Evolutionary conservation across 2,113 vertebrate genomes (phyloP).

Genomic region (Plotosus lineatus): DNA sequence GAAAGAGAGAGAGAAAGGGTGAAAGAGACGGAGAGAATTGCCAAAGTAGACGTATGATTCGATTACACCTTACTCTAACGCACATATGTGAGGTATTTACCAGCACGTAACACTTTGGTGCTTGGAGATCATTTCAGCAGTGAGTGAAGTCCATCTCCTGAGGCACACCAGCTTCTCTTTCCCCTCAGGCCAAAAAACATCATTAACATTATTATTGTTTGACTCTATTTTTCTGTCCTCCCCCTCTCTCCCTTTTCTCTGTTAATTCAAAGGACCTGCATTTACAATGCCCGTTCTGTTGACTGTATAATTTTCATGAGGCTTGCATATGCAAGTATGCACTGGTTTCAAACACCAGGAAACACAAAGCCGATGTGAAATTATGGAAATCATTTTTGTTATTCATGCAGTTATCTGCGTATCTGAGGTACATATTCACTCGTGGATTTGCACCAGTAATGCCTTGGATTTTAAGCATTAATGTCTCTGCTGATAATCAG

Average conservation of each 20-base stretch:
- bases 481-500: conserved; percentile 39
- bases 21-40: conserved; percentile 25
- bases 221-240: conserved; percentile 52
- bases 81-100: conserved; percentile 55
- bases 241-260: conserved; percentile 40
- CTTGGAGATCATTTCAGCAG: conserved; percentile 56
- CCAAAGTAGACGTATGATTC: conserved; percentile 28
- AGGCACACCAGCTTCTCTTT: conserved; percentile 60
- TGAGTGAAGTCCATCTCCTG: conserved; percentile 60
- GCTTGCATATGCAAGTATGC: conserved; percentile 72
- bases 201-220: conserved; percentile 75
- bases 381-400: conserved; percentile 77
- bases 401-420: conserved; percentile 75
- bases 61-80: conserved; percentile 39
- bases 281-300: conserved; percentile 73
- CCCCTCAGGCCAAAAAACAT: conserved; percentile 67
- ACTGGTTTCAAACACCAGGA: conserved; percentile 63
- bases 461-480: conserved; percentile 32
- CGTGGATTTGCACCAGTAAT: conserved; percentile 74
- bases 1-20: conserved; percentile 52
- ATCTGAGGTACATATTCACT: conserved; percentile 70
- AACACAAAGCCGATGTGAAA: conserved; percentile 72
- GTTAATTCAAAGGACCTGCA: conserved; percentile 72
- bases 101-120: conserved; percentile 61
- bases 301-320: conserved; percentile 75